phyloP scores from a whole-genome alignment of 2,888 invertebrate species.

The Oscheius myriophilus region DNA sequence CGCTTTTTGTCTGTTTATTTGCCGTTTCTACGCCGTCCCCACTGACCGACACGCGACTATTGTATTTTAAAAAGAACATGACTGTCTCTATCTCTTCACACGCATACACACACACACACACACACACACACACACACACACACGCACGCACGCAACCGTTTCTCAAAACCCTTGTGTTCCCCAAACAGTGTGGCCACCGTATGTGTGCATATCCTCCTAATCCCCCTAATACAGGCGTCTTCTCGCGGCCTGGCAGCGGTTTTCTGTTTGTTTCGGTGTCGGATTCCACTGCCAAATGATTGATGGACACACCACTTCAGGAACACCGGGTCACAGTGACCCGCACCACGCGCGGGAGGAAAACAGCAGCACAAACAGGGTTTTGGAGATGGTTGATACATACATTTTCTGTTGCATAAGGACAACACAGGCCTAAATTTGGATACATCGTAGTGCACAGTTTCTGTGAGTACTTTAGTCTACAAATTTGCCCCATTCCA shows the following conservation, averaged over 20 bases:
- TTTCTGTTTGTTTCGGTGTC: slow-evolving; percentile 23
- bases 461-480: too few relatives aligned
- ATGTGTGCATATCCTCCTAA: slow-evolving; percentile 1
- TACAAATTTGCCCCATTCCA: too few relatives aligned
- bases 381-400: too few relatives aligned
- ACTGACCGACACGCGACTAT: slow-evolving; percentile 2
- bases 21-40: slow-evolving; percentile 1
- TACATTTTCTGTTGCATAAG: too few relatives aligned
- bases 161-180: not conserved
- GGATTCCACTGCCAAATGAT: slow-evolving; percentile 25
- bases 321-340: too few relatives aligned
- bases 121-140: too few relatives aligned
- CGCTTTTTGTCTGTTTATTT: slow-evolving; percentile 29
- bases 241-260: slow-evolving; percentile 6
- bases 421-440: too few relatives aligned
- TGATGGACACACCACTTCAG: slow-evolving; percentile 19
- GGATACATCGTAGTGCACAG: too few relatives aligned
- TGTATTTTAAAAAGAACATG: not conserved
- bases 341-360: too few relatives aligned
- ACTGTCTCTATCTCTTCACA: not conserved
- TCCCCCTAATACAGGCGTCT: slow-evolving; percentile 26
- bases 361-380: too few relatives aligned
- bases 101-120: too few relatives aligned
- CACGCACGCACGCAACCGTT: too few relatives aligned
- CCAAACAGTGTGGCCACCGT: not conserved